Conservation (phyloP, 2,113 vertebrate genomes). For the Psittacula cyanocephala region DNA sequence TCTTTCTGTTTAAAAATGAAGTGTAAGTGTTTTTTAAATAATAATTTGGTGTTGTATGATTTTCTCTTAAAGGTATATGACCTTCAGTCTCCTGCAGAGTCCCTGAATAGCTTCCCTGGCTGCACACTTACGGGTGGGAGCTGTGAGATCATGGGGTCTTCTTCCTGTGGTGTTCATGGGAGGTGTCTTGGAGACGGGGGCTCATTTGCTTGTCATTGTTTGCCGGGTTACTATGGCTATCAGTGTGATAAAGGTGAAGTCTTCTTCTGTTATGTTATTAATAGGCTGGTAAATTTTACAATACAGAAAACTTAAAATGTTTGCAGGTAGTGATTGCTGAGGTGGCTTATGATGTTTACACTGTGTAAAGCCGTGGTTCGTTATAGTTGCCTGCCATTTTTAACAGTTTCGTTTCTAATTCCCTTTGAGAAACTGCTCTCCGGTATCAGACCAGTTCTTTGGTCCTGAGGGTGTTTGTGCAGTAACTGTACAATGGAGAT, state of each 20-base stretch:
- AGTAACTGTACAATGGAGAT: not conserved
- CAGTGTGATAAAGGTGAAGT: constrained; percentile 84
- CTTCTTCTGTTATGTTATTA: not conserved
- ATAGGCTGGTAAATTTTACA: not conserved
- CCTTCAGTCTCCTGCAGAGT: constrained; percentile 83
- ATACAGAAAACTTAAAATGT: not conserved
- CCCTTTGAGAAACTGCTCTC: not conserved
- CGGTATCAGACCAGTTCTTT: not conserved
- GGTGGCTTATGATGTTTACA: not conserved
- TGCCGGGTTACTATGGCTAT: constrained; percentile 80
- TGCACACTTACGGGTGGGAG: constrained; percentile 81
- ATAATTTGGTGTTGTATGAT: not conserved
- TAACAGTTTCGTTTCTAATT: not conserved
- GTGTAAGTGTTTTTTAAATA: not conserved
- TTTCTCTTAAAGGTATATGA: constrained; percentile 78
- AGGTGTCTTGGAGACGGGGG: constrained; percentile 85
- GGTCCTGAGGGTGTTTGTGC: not conserved
- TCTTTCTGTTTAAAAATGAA: not conserved
- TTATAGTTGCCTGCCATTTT: not conserved
- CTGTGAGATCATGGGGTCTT: constrained; percentile 83
- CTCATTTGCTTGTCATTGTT: constrained; percentile 85
- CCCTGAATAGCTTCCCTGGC: constrained; percentile 81
- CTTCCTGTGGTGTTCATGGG: constrained; percentile 81
- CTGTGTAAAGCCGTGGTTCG: not conserved
- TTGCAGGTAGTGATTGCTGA: not conserved